Percentiles rank a stretch among this genome's conserved stretches.
Evolutionary conservation across 2,888 invertebrate genomes (phyloP).

Genomic region (Meandrusa payeni): DNA sequence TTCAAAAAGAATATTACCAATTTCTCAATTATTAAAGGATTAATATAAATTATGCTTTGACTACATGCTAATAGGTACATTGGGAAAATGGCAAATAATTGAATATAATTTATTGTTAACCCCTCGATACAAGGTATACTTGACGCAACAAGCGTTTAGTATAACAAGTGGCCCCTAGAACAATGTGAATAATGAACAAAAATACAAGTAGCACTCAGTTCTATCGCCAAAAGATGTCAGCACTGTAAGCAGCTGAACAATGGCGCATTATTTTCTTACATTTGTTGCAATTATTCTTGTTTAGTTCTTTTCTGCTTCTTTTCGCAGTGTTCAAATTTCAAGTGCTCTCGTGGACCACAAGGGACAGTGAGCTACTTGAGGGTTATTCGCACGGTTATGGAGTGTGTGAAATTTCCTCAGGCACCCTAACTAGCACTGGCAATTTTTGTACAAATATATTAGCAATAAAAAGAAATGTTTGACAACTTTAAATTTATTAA

Average conservation of each 20-base stretch:
- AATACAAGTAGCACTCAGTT: conserved; percentile 54
- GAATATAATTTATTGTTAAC: conserved; percentile 47
- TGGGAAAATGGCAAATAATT: conserved; percentile 37
- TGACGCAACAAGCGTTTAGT: conserved; percentile 48
- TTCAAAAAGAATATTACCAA: too few species aligned
- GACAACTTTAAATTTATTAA: too few species aligned
- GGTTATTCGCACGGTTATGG: conserved; percentile 42
- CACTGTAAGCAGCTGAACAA: conserved; percentile 47
- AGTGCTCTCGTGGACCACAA: conserved; percentile 49
- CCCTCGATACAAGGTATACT: conserved; percentile 43
- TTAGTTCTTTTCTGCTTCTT: conserved; percentile 56
- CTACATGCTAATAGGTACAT: conserved; percentile 27
- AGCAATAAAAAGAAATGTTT: too few species aligned
- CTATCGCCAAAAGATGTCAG: conserved; percentile 70
- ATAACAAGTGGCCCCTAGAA: conserved; percentile 51
- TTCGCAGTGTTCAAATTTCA: conserved; percentile 38
- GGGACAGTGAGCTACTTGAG: conserved; percentile 38
- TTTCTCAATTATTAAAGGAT: too few species aligned
- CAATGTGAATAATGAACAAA: conserved; percentile 64
- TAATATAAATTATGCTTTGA: conserved; percentile 13
- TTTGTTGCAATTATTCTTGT: conserved; percentile 65
- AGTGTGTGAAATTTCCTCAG: conserved; percentile 33
- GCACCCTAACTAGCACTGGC: neutral
- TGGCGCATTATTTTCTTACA: conserved; percentile 66
- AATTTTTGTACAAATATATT: too few species aligned